A percentile compares a stretch with the other conserved stretches of the same genome.
phyloP scores from a whole-genome alignment of 2,797 vertebrate species.

The Sebastes alutus region DNA sequence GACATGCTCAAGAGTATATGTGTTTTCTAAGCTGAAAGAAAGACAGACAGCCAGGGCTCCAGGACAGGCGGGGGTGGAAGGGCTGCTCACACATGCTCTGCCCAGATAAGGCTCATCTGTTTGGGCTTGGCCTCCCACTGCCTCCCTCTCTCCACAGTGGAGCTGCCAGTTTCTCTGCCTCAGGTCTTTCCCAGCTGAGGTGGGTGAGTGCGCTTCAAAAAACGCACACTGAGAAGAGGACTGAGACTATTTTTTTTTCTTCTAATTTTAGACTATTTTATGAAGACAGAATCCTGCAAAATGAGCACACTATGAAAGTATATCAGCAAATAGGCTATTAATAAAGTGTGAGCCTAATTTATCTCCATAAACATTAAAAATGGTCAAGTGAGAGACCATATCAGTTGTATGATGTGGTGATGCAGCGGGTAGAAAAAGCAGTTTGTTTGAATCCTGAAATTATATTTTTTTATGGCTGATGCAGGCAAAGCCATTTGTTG shows the following conservation, averaged over 20 bases:
- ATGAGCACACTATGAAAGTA: neutral
- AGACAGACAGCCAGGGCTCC: slow-evolving; percentile 72
- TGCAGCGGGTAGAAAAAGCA: neutral
- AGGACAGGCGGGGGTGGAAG: slow-evolving; percentile 74
- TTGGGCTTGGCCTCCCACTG: slow-evolving; percentile 81
- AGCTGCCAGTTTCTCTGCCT: slow-evolving; percentile 77
- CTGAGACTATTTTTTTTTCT: slow-evolving; percentile 24
- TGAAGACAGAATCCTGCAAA: slow-evolving; percentile 26
- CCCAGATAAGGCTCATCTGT: slow-evolving; percentile 85
- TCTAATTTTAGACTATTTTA: slow-evolving; percentile 28
- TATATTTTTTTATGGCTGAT: neutral
- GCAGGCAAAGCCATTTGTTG: slow-evolving; percentile 19
- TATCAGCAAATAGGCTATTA: slow-evolving; percentile 1
- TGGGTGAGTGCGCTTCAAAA: slow-evolving; percentile 64
- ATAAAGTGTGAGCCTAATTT: slow-evolving; percentile 12
- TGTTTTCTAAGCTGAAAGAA: slow-evolving; percentile 70
- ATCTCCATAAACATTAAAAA: slow-evolving; percentile 24
- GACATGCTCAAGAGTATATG: slow-evolving; percentile 64
- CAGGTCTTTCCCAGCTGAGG: slow-evolving; percentile 71
- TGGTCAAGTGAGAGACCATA: slow-evolving; percentile 1
- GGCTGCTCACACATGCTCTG: slow-evolving; percentile 80
- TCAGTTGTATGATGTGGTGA: neutral
- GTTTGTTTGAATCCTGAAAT: slow-evolving; percentile 1
- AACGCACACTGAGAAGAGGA: slow-evolving; percentile 50
- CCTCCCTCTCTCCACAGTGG: slow-evolving; percentile 62